Base-by-base conservation (phyloP, 2,797 vertebrate species). In the Sebastiscus tertius region DNA sequence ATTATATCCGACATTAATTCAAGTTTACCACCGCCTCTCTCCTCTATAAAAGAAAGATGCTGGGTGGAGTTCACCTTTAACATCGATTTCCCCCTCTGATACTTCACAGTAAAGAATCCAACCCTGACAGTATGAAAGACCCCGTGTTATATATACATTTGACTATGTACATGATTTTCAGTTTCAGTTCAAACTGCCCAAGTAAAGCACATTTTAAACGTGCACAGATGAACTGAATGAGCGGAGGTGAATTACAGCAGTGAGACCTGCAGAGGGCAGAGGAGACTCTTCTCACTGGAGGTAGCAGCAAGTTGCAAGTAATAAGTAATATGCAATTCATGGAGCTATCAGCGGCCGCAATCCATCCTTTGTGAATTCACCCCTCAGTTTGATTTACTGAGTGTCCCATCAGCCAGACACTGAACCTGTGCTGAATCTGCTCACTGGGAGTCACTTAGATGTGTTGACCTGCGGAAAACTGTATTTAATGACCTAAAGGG, bases 211-310 rank as follows among this genome's bases (percentile, higher is more conserved):
- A 13, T 14, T 52, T 36, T 54, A 62, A 52, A 13, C 2, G 12
- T 7, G 2, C 10, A 8, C 11, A 33, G 26, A 34, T 8, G 36
- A 39, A 6, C 31, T 20, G 3, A n/a, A 4, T 7, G 31, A 14
- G 29, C 11, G 1, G 22, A 72, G 61, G 16, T 6, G 49, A 49
- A 13, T 4, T 27, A 54, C 33, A 39, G 27, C 52, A 59, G 55
- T 49, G 27, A 36, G 33, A 20, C 73, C 82, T 31, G 31, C 26
- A 70, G 82, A n/a, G 39, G 69, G 77, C 64, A 59, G 52, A 26
- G 3, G 18, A 33, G n/a, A 60, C 59, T 24, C 3, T 12, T 18
- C 5, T 24, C 13, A 13, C 10, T 26, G 33, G 11, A 36, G 42
- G 62, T 29, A 77, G 62, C 56, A 31, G 27, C 12, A 11, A 58